phyloP scores from a whole-genome alignment of 2,888 invertebrate species.

The Acronicta alni region DNA sequence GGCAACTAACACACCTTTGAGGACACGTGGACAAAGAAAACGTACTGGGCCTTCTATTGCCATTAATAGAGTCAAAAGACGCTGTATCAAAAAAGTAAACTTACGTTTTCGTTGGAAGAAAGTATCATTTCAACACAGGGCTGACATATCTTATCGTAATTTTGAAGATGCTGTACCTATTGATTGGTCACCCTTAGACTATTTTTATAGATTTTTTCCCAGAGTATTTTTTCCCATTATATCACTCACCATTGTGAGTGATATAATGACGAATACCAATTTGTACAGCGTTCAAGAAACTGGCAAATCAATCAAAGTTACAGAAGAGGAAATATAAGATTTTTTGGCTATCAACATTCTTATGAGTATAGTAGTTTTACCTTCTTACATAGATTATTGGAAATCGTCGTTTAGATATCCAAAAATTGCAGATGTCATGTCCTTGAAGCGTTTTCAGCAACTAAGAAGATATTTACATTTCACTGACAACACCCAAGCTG shows the following conservation, averaged over 20 bases:
- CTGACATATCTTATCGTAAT: conserved; percentile 11
- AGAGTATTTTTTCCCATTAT: neutral
- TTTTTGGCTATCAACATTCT: conserved; percentile 60
- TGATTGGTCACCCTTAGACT: conserved; percentile 14
- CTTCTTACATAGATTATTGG: conserved; percentile 58
- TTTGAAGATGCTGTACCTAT: conserved; percentile 7
- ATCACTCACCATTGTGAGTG: no score
- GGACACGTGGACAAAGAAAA: conserved; percentile 21
- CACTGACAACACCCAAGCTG: conserved; percentile 51
- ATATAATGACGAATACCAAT: conserved; percentile 15
- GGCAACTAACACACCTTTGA: no score
- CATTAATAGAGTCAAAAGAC: conserved; percentile 3
- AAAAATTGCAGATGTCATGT: conserved; percentile 57
- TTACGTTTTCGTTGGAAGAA: conserved; percentile 16
- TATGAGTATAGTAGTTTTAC: conserved; percentile 60
- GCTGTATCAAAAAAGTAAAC: conserved; percentile 5
- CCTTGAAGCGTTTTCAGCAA: conserved; percentile 56
- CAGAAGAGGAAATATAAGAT: conserved; percentile 50
- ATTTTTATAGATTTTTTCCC: conserved; percentile 10
- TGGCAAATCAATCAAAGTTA: conserved; percentile 19
- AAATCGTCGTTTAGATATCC: conserved; percentile 41
- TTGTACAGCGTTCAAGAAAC: conserved; percentile 25
- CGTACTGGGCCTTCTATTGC: conserved; percentile 3
- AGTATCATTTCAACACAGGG: conserved; percentile 13
- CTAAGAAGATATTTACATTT: conserved; percentile 59